phyloP scores from a whole-genome alignment of 2,797 vertebrate species.

The Lutjanus argentimaculatus region DNA sequence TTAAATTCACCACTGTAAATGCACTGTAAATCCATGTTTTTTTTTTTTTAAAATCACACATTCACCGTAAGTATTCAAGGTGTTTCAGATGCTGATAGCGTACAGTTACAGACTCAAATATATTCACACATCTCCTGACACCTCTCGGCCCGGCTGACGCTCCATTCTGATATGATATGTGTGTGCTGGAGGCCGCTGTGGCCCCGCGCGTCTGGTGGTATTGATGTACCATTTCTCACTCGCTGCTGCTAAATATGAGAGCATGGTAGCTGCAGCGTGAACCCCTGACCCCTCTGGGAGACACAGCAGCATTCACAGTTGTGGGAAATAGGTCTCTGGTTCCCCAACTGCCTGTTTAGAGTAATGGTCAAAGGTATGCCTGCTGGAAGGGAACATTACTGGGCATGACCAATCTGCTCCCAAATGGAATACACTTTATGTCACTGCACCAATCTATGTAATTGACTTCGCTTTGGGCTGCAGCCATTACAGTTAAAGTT shows the following conservation, averaged over 20 bases:
- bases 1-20: neutral
- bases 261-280: slow-evolving; percentile 65
- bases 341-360: slow-evolving; percentile 78
- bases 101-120: slow-evolving; percentile 1
- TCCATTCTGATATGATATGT: slow-evolving; percentile 60
- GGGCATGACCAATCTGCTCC: slow-evolving; percentile 80
- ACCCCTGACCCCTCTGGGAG: slow-evolving; percentile 76
- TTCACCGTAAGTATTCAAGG: neutral
- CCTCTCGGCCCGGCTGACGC: slow-evolving; percentile 31
- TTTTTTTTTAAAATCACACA: too few relatives aligned
- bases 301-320: slow-evolving; percentile 65
- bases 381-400: slow-evolving; percentile 81
- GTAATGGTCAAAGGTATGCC: slow-evolving; percentile 79
- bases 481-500: slow-evolving; percentile 66
- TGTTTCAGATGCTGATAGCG: slow-evolving; percentile 10
- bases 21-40: neutral
- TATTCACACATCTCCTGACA: slow-evolving; percentile 49
- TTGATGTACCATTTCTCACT: slow-evolving; percentile 79
- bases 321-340: slow-evolving; percentile 72
- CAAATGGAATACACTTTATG: slow-evolving; percentile 84
- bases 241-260: slow-evolving; percentile 73
- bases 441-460: slow-evolving; percentile 80
- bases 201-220: slow-evolving; percentile 60
- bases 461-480: slow-evolving; percentile 78
- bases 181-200: slow-evolving; percentile 54